Evolutionary conservation across 2,888 invertebrate genomes (phyloP), one percentile per base, ranked within the genome.

Genomic region (Leptinotarsa haldemani): DNA sequence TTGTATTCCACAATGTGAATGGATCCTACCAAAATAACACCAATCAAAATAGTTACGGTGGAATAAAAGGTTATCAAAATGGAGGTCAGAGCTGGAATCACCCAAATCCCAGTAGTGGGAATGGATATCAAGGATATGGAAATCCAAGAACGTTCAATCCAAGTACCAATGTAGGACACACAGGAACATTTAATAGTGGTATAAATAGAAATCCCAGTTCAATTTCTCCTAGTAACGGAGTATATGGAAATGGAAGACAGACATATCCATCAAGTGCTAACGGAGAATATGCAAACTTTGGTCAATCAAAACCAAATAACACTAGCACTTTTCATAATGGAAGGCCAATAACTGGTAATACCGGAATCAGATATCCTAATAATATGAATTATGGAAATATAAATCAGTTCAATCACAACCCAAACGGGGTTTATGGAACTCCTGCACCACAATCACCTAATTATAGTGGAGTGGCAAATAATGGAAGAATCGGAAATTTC

Each of bases 221-320:
- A 22, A n/a, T 9, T n/a, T 56, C n/a, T 20, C 13, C 56, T 7
- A 30, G n/a, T 40, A 61, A 5, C 12, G 13, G 61, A 30, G 61
- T 25, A n/a, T 40, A 40, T 61, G 61, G 61, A 25, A 61, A n/a
- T 61, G 40, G 30, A 58, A 15, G 25, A n/a, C 25, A 30, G 16
- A 5, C 16, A 5, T 5, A 61, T 61, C 61, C 40, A 40, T 40
- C 40, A 40, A 40, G 30, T 61, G 30, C 16, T 30, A 61, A 61
- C n/a, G 61, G 61, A n/a, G 16, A 30, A 40, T 61, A 61, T 61
- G 61, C 30, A 61, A 61, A 30, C 16, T 7, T 15, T 61, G 61
- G 30, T n/a, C 30, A 61, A 9, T n/a, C n/a, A n/a, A 61, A 61
- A 61, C 61, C 61, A 3, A 61, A 61, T n/a, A 40, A 16, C 30